phyloP scores from a whole-genome alignment of 2,113 vertebrate genomes.

The Thinocorus orbignyianus region DNA sequence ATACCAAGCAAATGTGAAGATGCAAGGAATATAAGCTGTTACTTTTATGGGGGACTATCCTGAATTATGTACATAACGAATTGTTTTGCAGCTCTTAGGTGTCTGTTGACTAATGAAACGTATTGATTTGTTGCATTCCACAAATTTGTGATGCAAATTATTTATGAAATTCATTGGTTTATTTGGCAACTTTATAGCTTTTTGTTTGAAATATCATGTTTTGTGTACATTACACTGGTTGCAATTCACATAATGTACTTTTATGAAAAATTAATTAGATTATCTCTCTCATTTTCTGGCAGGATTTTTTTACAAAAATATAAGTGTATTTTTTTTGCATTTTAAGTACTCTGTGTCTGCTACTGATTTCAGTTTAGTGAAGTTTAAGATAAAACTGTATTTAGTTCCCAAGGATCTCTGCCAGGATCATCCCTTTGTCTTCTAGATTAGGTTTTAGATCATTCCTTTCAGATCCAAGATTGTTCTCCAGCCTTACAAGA shows the following conservation, averaged over 20 bases:
- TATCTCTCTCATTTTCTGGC: background rate
- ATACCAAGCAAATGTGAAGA: background rate
- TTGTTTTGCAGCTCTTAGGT: background rate
- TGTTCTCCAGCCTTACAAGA: background rate
- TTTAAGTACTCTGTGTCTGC: background rate
- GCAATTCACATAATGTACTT: background rate
- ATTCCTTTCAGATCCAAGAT: background rate
- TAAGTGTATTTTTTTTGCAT: background rate
- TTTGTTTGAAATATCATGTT: constrained; percentile 27
- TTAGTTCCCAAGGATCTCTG: background rate
- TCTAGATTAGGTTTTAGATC: background rate
- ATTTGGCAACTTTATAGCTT: constrained; percentile 30
- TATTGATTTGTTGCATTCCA: constrained; percentile 1
- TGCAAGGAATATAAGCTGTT: background rate
- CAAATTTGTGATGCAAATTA: background rate
- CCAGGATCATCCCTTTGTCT: background rate
- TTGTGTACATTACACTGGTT: background rate
- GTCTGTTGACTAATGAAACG: constrained; percentile 9
- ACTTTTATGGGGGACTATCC: background rate
- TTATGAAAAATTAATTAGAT: constrained; percentile 39
- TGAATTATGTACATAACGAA: constrained; percentile 21
- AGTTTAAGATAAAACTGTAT: background rate
- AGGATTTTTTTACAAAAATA: background rate
- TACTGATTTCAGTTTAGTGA: background rate
- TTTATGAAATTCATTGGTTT: constrained; percentile 16